Evolutionary conservation across 2,888 invertebrate species (phyloP).

Genomic region (Microctonus hyperodae): DNA sequence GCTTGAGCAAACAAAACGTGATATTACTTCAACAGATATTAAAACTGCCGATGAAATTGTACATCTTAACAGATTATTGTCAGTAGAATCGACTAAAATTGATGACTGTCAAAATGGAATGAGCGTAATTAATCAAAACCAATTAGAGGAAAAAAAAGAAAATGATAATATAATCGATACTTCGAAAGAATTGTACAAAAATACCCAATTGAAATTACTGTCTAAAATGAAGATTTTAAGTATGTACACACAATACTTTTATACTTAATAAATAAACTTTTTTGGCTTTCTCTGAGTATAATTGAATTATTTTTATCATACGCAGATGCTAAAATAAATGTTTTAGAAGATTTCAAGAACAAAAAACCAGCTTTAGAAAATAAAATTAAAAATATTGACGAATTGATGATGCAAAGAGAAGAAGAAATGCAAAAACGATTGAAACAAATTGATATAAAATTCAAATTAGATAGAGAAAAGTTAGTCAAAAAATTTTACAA

Average conservation of each 20-base stretch:
- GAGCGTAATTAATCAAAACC: constrained; percentile 34
- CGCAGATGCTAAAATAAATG: constrained; percentile 52
- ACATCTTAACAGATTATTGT: constrained; percentile 42
- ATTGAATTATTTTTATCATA: constrained; percentile 3
- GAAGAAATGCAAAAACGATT: constrained; percentile 40
- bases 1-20: constrained; percentile 35
- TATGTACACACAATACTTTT: constrained; percentile 32
- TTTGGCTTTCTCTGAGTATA: neutral
- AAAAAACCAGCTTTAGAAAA: constrained; percentile 40
- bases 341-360: constrained; percentile 52
- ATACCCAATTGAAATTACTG: constrained; percentile 42
- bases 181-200: constrained; percentile 43
- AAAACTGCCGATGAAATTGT: constrained; percentile 46
- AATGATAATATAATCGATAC: constrained; percentile 41
- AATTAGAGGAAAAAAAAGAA: constrained; percentile 37
- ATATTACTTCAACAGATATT: constrained; percentile 33
- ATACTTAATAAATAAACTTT: neutral
- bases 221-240: constrained; percentile 52
- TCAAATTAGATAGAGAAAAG: constrained; percentile 52
- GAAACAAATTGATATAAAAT: constrained; percentile 44
- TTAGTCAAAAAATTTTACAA: constrained; percentile 31
- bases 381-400: constrained; percentile 42
- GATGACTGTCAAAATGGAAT: constrained; percentile 36
- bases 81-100: constrained; percentile 40
- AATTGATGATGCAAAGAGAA: constrained; percentile 41